phyloP scores from a whole-genome alignment of 2,888 invertebrate genomes.

The Notodonta ziczac region DNA sequence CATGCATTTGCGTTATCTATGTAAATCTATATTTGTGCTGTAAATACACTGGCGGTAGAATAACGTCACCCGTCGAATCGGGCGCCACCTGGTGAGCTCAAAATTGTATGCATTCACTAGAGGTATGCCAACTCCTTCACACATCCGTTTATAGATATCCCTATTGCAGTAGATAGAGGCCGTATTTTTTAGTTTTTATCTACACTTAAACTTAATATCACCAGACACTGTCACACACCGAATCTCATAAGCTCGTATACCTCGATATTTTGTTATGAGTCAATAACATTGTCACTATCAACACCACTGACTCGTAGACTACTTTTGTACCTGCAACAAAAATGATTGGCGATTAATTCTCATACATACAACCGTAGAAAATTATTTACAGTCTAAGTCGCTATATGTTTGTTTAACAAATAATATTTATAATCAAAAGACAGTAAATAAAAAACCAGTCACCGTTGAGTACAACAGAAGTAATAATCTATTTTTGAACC shows the following conservation, averaged over 20 bases:
- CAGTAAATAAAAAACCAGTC: too few relatives aligned
- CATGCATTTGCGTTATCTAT: too few relatives aligned
- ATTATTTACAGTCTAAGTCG: too few relatives aligned
- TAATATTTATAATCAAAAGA: too few relatives aligned
- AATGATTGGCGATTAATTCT: neutral
- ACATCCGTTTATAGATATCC: neutral
- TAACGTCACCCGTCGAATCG: too few relatives aligned
- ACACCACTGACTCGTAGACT: slow-evolving; percentile 40
- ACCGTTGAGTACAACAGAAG: too few relatives aligned
- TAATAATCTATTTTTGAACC: too few relatives aligned
- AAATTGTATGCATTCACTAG: too few relatives aligned
- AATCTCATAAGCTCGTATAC: slow-evolving; percentile 77
- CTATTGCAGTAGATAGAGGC: slow-evolving; percentile 39
- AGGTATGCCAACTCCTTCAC: neutral
- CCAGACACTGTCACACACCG: slow-evolving; percentile 58
- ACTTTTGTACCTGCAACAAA: slow-evolving; percentile 67
- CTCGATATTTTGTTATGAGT: slow-evolving; percentile 62
- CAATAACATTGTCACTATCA: slow-evolving; percentile 52
- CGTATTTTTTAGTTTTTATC: slow-evolving; percentile 49
- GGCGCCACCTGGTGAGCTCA: too few relatives aligned
- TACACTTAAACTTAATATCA: slow-evolving; percentile 78
- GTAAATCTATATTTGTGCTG: too few relatives aligned
- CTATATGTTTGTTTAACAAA: too few relatives aligned
- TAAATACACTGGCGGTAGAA: too few relatives aligned
- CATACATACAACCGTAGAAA: neutral